Base-by-base conservation (phyloP, 2,797 vertebrate genomes). In the Pogonophryne albipinna region DNA sequence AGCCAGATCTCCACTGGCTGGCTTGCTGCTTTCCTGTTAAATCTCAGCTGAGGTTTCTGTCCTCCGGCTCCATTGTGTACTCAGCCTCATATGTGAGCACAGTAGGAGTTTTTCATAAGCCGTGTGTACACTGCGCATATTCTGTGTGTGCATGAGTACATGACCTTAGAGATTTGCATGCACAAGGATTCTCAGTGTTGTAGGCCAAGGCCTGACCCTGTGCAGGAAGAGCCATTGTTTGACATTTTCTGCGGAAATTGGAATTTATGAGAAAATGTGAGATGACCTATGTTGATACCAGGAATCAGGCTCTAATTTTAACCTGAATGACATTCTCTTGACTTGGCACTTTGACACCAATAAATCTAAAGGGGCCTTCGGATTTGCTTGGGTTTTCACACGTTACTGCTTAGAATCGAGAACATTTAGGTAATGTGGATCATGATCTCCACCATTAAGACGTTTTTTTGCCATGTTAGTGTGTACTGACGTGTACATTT, bases 191-290 rank as follows among this genome's bases (percentile, higher is more conserved):
- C 76, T 77, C 59, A 34, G 11, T 13, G 19, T 55, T 53, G 66
- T 2, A 20, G 71, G 69, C 74, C 74, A 50, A 41, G 66, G 49
- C 75, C 57, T 72, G 80, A 91, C 83, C 89, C 82, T 16, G 20
- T 0, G 27, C 87, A 93, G 92, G 91, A 94, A 92, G 85, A 70
- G 42, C 85, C 85, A 92, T 94, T 94, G 92, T 94, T 65, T 94
- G 91, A 90, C 93, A 92, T 93, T 95, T 93, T 85, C 76, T 70
- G 42, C 51, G 70, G 90, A 90, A 90, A 86, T 78, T 78, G 56
- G 58, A 76, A 91, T 92, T 88, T 85, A 90, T 88, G 87, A 87
- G 84, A 83, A 84, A 72, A 64, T 23, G 76, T 27, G 59, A 82
- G 89, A 92, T 93, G 91, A 91, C 87, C 88, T 79, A 68, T 74